Percentiles rank a stretch among this genome's conserved stretches.
phyloP scores from a whole-genome alignment of 2,888 invertebrate genomes.

The Drosophila neutralis region DNA sequence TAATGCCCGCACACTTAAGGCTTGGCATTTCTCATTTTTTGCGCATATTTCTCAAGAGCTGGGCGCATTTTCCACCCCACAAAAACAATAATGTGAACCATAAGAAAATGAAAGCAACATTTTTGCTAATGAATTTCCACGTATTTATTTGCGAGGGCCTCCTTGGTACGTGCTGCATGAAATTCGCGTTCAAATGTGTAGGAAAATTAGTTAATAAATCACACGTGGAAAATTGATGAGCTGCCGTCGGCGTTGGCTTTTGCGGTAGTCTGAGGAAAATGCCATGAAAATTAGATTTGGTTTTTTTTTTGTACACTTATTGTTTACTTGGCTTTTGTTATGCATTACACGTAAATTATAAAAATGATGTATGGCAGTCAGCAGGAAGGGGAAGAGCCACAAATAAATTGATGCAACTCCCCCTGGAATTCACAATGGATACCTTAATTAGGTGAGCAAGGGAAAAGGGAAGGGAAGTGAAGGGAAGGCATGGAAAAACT shows the following conservation, averaged over 20 bases:
- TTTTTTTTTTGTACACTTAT: conserved; percentile 58
- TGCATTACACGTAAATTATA: conserved; percentile 68
- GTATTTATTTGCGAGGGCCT: conserved; percentile 28
- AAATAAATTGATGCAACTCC: conserved; percentile 38
- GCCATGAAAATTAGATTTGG: conserved; percentile 46
- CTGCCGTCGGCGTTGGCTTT: conserved; percentile 50
- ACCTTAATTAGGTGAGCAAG: conserved; percentile 50
- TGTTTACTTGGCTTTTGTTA: conserved; percentile 57
- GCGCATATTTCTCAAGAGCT: conserved; percentile 59
- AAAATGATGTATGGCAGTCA: conserved; percentile 58
- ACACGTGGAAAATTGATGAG: conserved; percentile 79
- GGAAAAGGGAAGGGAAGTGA: no score
- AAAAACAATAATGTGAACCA: conserved; percentile 67
- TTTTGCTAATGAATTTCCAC: conserved; percentile 74
- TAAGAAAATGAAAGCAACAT: conserved; percentile 70
- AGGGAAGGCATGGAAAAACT: background rate
- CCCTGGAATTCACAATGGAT: conserved; percentile 53
- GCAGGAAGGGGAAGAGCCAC: conserved; percentile 17
- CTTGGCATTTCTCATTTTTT: conserved; percentile 50
- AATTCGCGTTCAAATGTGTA: conserved; percentile 76
- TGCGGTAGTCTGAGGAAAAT: conserved; percentile 36
- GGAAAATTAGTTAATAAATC: conserved; percentile 79
- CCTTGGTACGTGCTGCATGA: conserved; percentile 63
- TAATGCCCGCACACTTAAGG: conserved; percentile 60
- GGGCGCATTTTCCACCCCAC: background rate